phyloP scores from a whole-genome alignment of 1,140 invertebrate species.

The Hylyphantes graminicola region DNA sequence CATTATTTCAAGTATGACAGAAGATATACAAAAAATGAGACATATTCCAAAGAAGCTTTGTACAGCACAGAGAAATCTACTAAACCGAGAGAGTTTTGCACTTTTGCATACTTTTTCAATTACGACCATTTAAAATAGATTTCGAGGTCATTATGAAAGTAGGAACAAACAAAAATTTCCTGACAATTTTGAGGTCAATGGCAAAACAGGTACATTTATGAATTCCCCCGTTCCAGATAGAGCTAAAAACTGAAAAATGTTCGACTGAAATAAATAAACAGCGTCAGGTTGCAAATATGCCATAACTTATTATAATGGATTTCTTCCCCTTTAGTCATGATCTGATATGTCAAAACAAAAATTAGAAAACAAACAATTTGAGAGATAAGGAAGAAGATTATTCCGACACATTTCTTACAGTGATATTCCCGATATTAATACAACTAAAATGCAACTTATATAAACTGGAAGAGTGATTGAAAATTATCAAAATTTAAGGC shows the following conservation, averaged over 20 bases:
- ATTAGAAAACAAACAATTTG: neutral
- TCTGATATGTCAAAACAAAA: slow-evolving; percentile 29
- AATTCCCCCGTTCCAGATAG: neutral
- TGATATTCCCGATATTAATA: neutral
- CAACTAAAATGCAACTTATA: neutral
- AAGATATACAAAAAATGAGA: too few species aligned
- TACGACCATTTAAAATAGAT: neutral
- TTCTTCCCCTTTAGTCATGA: neutral
- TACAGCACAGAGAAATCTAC: too few species aligned
- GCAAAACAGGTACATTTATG: slow-evolving; percentile 17
- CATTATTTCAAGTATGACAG: too few species aligned
- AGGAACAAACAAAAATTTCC: slow-evolving; percentile 25
- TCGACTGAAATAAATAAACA: neutral
- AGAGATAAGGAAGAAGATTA: neutral
- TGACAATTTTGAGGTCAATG: slow-evolving; percentile 42
- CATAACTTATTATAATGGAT: neutral
- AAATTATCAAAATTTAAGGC: slow-evolving; percentile 9
- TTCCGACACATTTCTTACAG: neutral
- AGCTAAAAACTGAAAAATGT: neutral
- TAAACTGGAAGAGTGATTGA: neutral
- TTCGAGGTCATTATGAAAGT: slow-evolving; percentile 15
- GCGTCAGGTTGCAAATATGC: neutral
- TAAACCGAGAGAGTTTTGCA: too few species aligned
- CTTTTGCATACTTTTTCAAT: too few species aligned
- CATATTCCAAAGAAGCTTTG: too few species aligned